phyloP scores from a whole-genome alignment of 64 coral and sea anemone genomes.

The Pocillopora damicornis region DNA sequence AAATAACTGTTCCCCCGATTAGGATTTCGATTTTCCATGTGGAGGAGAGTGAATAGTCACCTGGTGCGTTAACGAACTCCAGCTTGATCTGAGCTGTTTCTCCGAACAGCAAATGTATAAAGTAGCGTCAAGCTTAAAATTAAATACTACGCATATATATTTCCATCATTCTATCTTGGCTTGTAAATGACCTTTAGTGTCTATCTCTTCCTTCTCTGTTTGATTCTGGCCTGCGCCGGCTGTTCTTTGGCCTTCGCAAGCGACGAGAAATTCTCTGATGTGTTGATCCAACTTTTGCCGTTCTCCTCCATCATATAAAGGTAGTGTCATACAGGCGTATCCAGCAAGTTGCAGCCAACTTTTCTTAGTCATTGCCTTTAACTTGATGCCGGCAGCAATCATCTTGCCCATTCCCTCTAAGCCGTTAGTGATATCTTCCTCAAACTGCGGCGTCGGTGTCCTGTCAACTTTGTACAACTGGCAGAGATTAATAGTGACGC shows the following conservation, averaged over 20 bases:
- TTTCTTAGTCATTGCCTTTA: constrained; percentile 24
- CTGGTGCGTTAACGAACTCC: too few species aligned
- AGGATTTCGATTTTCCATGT: too few species aligned
- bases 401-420: not conserved
- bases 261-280: not conserved
- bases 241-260: not conserved
- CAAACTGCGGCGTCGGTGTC: not conserved
- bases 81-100: too few species aligned
- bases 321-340: not conserved
- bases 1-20: too few species aligned
- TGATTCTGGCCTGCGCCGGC: not conserved
- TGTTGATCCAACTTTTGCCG: constrained; percentile 31
- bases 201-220: too few species aligned
- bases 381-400: constrained; percentile 21
- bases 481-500: constrained; percentile 11
- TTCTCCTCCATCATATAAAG: not conserved
- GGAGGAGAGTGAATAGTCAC: too few species aligned
- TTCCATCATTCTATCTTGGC: too few species aligned
- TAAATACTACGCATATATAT: too few species aligned
- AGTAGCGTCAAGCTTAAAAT: too few species aligned
- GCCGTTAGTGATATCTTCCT: constrained; percentile 6
- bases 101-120: too few species aligned
- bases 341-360: constrained; percentile 18
- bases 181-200: too few species aligned
- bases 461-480: constrained; percentile 27